These are phyloP conservation scores for Machimus rusticus DNA, from an alignment of 2,888 invertebrate species.

Conservation along the genomic window DNA sequence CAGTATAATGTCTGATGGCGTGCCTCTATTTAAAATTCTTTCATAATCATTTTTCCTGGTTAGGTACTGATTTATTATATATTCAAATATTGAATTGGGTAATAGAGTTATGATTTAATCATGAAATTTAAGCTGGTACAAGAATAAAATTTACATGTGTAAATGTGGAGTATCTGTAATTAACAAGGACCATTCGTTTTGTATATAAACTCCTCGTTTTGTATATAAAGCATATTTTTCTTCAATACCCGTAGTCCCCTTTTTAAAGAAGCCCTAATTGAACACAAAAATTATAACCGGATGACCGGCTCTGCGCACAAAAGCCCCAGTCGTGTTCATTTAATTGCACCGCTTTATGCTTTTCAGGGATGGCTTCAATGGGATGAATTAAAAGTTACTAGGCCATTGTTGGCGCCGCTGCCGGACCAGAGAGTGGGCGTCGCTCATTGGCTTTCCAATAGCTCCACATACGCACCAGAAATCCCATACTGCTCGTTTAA, in stretches of 20 bases:
- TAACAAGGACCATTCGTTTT: neutral
- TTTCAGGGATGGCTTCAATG: constrained; percentile 4
- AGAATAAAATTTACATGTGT: neutral
- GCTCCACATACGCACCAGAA: neutral
- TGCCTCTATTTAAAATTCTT: too few species aligned
- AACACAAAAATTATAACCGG: constrained; percentile 12
- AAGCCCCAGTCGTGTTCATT: constrained; percentile 12
- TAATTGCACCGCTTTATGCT: constrained; percentile 11
- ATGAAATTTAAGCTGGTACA: neutral
- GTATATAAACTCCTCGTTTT: neutral
- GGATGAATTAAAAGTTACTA: constrained; percentile 10
- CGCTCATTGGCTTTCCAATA: neutral
- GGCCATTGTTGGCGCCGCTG: neutral
- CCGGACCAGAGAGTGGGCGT: neutral
- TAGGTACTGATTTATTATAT: too few species aligned
- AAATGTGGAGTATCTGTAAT: too few species aligned
- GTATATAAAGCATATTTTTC: neutral
- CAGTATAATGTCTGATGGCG: too few species aligned
- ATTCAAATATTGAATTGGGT: too few species aligned
- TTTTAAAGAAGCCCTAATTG: constrained; percentile 25
- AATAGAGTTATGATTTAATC: too few species aligned
- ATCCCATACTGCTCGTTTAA: neutral
- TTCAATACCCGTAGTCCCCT: neutral
- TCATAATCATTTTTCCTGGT: too few species aligned
- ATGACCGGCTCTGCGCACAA: neutral